These are phyloP conservation scores for Subacronicta megacephala DNA, from an alignment of 2,888 invertebrate species.

Conservation along the genomic window DNA sequence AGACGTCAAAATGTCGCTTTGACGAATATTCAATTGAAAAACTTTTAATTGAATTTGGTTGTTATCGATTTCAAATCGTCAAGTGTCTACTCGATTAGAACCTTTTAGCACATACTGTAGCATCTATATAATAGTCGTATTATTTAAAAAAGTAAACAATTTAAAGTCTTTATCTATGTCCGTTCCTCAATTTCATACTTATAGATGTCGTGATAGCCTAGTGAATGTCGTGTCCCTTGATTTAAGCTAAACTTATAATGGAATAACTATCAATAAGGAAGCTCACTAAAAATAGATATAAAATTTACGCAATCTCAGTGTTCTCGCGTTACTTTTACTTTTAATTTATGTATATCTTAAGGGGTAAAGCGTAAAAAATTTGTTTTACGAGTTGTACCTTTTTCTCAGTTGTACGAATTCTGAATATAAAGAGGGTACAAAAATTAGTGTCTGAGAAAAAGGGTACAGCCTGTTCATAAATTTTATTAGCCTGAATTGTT, in stretches of 20 bases:
- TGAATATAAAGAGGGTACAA: slow-evolving; percentile 15
- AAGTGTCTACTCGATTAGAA: slow-evolving; percentile 61
- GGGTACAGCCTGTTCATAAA: slow-evolving; percentile 36
- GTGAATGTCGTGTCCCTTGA: slow-evolving; percentile 85
- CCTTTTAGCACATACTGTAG: slow-evolving; percentile 73
- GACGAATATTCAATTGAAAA: slow-evolving; percentile 51
- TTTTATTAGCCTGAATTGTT: slow-evolving; percentile 39
- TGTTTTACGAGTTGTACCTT: slow-evolving; percentile 29
- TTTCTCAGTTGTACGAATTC: slow-evolving; percentile 26
- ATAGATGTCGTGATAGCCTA: slow-evolving; percentile 88
- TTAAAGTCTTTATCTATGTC: slow-evolving; percentile 86
- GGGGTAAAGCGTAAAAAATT: slow-evolving; percentile 27
- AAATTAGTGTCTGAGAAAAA: slow-evolving; percentile 29
- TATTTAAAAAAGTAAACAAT: slow-evolving; percentile 77
- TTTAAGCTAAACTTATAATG: slow-evolving; percentile 66
- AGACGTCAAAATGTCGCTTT: slow-evolving; percentile 44
- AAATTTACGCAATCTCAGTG: slow-evolving; percentile 75
- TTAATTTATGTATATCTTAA: slow-evolving; percentile 44
- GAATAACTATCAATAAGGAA: slow-evolving; percentile 73
- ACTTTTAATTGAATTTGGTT: slow-evolving; percentile 44
- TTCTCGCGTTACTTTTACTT: slow-evolving; percentile 72
- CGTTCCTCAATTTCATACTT: slow-evolving; percentile 88
- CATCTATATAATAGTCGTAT: slow-evolving; percentile 75
- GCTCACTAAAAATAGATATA: slow-evolving; percentile 79
- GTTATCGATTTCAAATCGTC: slow-evolving; percentile 53